A percentile compares a stretch with the other conserved stretches of the same genome.
Evolutionary conservation across 2,888 invertebrate species (phyloP).

Genomic region (Dione vanillae): DNA sequence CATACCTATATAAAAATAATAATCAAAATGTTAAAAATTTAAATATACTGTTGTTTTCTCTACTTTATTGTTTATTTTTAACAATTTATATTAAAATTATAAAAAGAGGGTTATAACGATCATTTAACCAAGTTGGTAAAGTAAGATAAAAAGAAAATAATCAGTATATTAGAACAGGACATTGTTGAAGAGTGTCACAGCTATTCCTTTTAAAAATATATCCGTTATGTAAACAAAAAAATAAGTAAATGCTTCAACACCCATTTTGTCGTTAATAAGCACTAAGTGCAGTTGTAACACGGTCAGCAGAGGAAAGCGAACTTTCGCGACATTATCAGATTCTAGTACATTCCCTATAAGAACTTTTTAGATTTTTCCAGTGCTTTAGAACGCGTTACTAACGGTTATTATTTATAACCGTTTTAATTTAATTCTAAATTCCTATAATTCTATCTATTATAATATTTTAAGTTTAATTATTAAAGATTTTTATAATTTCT

Average conservation of each 20-base stretch:
- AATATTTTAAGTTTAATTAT: too few relatives aligned
- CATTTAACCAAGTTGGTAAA: not conserved
- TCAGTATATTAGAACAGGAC: constrained; percentile 20
- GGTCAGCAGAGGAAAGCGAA: constrained; percentile 54
- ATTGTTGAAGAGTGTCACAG: constrained; percentile 41
- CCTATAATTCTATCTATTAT: too few relatives aligned
- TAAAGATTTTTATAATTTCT: too few relatives aligned
- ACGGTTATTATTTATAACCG: too few relatives aligned
- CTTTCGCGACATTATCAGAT: constrained; percentile 55
- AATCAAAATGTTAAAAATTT: too few relatives aligned
- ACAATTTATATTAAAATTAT: too few relatives aligned
- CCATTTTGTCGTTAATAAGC: constrained; percentile 36
- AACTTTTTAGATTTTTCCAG: constrained; percentile 13
- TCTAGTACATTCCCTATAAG: constrained; percentile 28
- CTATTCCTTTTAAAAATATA: constrained; percentile 37
- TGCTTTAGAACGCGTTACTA: not conserved
- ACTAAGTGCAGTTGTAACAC: constrained; percentile 45
- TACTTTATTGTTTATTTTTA: too few relatives aligned
- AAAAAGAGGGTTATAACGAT: too few relatives aligned
- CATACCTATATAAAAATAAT: too few relatives aligned
- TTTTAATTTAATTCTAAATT: too few relatives aligned
- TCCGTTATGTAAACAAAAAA: constrained; percentile 42
- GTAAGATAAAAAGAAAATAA: not conserved
- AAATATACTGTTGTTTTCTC: too few relatives aligned
- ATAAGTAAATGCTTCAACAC: constrained; percentile 27